Base-by-base conservation (phyloP, 2,113 vertebrate genomes). In the Malaclemys terrapin region DNA sequence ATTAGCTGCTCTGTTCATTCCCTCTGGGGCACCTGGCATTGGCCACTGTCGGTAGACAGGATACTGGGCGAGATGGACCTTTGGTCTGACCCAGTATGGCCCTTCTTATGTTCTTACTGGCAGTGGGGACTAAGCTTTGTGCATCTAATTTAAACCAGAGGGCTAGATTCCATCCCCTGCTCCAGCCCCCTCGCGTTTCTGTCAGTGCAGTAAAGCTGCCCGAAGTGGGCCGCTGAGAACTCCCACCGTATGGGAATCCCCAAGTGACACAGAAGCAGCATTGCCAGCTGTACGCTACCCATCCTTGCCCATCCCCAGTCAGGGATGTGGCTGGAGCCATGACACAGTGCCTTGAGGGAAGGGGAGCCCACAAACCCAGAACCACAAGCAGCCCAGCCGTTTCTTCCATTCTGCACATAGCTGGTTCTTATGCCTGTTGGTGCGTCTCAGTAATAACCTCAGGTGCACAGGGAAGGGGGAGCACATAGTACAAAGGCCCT, bases 271-370 rank as follows among this genome's bases (percentile, higher is more conserved):
- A 91, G 83, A 75, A 90, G 29, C 59, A 89, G 42, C 62, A 78
- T 90, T 93, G 78, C 72, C 38, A 0, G 0, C 54, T 76, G 0
- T 1, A 19, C 84, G 25, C 59, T 82, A 54, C 0, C 3, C 12
- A 16, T 24, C 86, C 62, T 22, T 10, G 27, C 83, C 91, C 69
- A 80, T 9, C 25, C 78, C 29, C 79, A 91, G 85, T 57, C 84
- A 82, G 81, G 38, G 54, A 24, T 0, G 2, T 35, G 29, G 59
- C 27, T 72, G 49, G 56, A n/a, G 56, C 79, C 57, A 62, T 14
- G 49, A 31, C 12, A 81, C n/a, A 65, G 38, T 49, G 57, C 53
- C 76, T 35, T 24, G 19, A 50, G 59, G 22, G 22, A 38, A 75
- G 10, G 38, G 69, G 69, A 75, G 38, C 84, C 22, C 12, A 7